Evolutionary conservation across 2,113 vertebrate genomes (phyloP).

Genomic region (Andinoacara biseriatus): DNA sequence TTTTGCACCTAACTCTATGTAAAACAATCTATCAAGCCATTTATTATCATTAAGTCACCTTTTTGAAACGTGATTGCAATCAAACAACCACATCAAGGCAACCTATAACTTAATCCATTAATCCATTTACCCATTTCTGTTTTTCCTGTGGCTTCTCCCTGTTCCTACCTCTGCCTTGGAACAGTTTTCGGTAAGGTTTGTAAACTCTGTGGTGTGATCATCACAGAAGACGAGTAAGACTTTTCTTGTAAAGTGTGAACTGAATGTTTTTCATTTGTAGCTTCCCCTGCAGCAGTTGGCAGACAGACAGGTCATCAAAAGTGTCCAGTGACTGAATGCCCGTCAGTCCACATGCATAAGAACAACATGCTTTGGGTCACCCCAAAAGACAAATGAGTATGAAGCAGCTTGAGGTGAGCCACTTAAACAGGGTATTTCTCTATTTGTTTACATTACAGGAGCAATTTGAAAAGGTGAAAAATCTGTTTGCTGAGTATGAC

Average conservation of each 20-base stretch:
- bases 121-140: not conserved
- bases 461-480: not conserved
- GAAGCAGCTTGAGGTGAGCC: not conserved
- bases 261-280: conserved; percentile 7
- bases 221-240: not conserved
- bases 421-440: not conserved
- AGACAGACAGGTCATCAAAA: not conserved
- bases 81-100: not conserved
- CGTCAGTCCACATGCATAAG: not conserved
- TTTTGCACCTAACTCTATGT: not conserved
- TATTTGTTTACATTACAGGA: not conserved
- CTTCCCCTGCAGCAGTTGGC: not conserved
- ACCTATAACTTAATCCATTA: not conserved
- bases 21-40: not conserved
- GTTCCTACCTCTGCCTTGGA: not conserved
- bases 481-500: too few relatives aligned
- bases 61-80: not conserved
- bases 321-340: not conserved
- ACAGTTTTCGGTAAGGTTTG: not conserved
- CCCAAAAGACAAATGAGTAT: not conserved
- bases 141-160: not conserved
- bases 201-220: not conserved
- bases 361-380: not conserved
- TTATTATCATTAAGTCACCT: not conserved
- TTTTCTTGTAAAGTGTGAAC: not conserved